Conservation (phyloP, 2,888 invertebrate genomes). For the Volucella inflata region DNA sequence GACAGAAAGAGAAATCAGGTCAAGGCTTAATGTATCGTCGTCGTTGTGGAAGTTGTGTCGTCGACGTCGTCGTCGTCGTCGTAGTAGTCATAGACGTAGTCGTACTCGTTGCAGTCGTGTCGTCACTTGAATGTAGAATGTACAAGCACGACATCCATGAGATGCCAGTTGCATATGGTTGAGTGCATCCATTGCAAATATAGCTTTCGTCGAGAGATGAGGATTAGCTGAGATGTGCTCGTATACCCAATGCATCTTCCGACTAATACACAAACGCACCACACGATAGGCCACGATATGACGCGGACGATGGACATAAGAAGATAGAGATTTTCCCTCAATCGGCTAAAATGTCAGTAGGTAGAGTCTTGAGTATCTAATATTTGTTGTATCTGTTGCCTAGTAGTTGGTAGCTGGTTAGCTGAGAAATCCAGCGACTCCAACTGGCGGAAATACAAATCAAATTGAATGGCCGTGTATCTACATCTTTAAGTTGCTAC, state of each 20-base stretch:
- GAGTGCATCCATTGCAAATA: constrained; percentile 58
- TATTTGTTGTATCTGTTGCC: background rate
- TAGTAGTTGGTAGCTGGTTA: constrained; percentile 8
- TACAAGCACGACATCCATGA: constrained; percentile 55
- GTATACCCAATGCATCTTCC: constrained; percentile 44
- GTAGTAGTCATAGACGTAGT: constrained; percentile 25
- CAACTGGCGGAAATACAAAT: constrained; percentile 73
- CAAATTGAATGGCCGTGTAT: constrained; percentile 61
- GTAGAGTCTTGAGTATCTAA: constrained; percentile 30
- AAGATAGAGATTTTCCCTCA: constrained; percentile 56
- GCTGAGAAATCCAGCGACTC: constrained; percentile 60
- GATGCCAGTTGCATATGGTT: constrained; percentile 69
- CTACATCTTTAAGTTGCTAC: constrained; percentile 16
- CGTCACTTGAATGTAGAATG: constrained; percentile 57
- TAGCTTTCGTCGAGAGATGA: constrained; percentile 25
- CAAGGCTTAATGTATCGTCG: constrained; percentile 81
- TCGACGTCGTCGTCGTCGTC: constrained; percentile 44
- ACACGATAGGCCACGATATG: background rate
- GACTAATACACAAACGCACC: constrained; percentile 40
- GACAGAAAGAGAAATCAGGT: constrained; percentile 84
- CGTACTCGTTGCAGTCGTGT: constrained; percentile 32
- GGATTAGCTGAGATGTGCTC: constrained; percentile 3
- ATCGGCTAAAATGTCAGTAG: constrained; percentile 65
- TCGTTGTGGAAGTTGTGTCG: constrained; percentile 51
- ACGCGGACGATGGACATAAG: constrained; percentile 17